These are phyloP conservation scores for Mastomys coucha DNA, from an alignment of 2,113 vertebrate species.

Conservation along the genomic window DNA sequence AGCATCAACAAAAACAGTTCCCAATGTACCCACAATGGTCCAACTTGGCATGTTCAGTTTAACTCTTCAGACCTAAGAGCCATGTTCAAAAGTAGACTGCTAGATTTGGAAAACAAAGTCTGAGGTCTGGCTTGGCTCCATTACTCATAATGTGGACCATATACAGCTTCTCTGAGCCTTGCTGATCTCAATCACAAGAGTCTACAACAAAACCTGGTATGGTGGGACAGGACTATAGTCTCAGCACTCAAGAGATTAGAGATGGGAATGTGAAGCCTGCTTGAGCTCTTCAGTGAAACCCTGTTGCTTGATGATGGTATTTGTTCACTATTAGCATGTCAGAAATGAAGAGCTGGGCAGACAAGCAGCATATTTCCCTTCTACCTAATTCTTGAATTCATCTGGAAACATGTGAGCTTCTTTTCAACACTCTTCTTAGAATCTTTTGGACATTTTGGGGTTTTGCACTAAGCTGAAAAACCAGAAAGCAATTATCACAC, in stretches of 20 bases:
- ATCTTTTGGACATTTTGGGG: background rate
- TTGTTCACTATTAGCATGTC: background rate
- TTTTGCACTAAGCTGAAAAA: conserved; percentile 33
- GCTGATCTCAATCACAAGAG: background rate
- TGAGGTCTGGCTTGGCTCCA: background rate
- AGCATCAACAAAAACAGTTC: conserved; percentile 18
- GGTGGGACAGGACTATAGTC: background rate
- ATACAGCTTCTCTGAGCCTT: background rate
- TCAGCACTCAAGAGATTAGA: background rate
- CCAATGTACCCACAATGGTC: background rate
- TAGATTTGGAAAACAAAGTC: conserved; percentile 28
- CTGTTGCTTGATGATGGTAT: background rate
- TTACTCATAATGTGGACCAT: background rate
- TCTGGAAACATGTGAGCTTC: background rate
- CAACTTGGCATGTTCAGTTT: background rate
- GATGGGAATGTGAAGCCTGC: background rate
- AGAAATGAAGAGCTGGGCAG: conserved; percentile 4
- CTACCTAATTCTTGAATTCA: background rate
- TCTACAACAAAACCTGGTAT: conserved; percentile 14
- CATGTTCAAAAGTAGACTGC: conserved; percentile 4
- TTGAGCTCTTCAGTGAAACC: background rate
- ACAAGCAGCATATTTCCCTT: background rate
- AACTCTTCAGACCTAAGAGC: conserved; percentile 29
- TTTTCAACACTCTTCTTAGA: background rate
- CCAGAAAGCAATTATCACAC: conserved; percentile 47